These are phyloP conservation scores for Archegozetes longisetosus DNA, from an alignment of 1,140 invertebrate genomes.

Conservation along the genomic window DNA sequence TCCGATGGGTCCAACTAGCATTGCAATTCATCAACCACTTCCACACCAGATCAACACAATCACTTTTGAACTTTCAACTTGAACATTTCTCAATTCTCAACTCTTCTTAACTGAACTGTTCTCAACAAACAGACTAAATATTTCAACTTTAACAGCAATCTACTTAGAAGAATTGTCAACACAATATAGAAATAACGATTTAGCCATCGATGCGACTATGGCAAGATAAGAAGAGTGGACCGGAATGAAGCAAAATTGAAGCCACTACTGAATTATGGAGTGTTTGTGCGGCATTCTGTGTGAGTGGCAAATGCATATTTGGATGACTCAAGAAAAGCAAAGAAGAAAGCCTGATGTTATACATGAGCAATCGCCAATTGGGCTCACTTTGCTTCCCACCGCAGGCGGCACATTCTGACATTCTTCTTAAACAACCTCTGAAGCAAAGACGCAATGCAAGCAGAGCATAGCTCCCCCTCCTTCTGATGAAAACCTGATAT, in stretches of 20 bases:
- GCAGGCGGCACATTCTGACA: background rate
- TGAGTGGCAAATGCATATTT: background rate
- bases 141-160: too few species aligned
- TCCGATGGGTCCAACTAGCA: constrained; percentile 1
- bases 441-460: background rate
- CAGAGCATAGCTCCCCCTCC: background rate
- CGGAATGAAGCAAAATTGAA: too few species aligned
- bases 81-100: too few species aligned
- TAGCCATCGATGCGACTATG: too few species aligned
- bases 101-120: too few species aligned
- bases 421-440: background rate
- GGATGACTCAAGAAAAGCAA: background rate
- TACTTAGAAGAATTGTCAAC: too few species aligned
- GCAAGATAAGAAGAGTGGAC: too few species aligned
- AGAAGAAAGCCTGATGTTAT: background rate
- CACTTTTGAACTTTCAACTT: too few species aligned
- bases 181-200: too few species aligned
- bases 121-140: too few species aligned
- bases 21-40: too few species aligned
- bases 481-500: background rate
- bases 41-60: too few species aligned
- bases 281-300: background rate
- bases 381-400: background rate
- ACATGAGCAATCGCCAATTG: background rate
- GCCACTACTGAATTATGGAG: background rate